Conservation (phyloP, 2,797 vertebrate species). For the Netta rufina region DNA sequence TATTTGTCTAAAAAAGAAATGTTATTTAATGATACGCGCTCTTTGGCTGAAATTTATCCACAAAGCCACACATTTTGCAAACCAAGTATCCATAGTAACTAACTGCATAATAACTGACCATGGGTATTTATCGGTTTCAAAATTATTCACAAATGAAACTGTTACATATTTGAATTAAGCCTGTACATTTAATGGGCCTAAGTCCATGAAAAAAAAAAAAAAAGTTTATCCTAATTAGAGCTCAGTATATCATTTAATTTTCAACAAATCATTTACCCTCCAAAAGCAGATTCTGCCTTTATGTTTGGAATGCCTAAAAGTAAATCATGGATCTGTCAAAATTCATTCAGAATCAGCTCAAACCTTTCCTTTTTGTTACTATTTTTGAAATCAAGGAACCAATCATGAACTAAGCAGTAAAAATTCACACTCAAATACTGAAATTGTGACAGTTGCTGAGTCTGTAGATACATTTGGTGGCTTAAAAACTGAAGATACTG, state of each 20-base stretch:
- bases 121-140: constrained; percentile 26
- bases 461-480: not conserved
- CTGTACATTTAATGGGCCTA: no score
- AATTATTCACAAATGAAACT: constrained; percentile 46
- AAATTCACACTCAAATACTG: not conserved
- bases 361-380: not conserved
- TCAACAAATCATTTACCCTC: not conserved
- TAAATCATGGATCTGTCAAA: not conserved
- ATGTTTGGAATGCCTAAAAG: not conserved
- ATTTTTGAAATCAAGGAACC: not conserved
- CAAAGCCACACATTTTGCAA: constrained; percentile 18
- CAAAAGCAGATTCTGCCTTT: constrained; percentile 16
- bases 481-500: not conserved
- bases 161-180: not conserved
- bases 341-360: not conserved
- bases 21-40: not conserved
- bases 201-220: not conserved
- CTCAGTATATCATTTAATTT: not conserved
- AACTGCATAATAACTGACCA: constrained; percentile 1
- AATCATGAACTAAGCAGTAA: not conserved
- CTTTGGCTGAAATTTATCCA: constrained; percentile 18
- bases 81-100: constrained; percentile 52
- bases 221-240: constrained; percentile 3
- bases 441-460: not conserved
- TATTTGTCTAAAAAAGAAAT: not conserved